Conservation (phyloP, 2,113 vertebrate species). For the Mesitornis unicolor region DNA sequence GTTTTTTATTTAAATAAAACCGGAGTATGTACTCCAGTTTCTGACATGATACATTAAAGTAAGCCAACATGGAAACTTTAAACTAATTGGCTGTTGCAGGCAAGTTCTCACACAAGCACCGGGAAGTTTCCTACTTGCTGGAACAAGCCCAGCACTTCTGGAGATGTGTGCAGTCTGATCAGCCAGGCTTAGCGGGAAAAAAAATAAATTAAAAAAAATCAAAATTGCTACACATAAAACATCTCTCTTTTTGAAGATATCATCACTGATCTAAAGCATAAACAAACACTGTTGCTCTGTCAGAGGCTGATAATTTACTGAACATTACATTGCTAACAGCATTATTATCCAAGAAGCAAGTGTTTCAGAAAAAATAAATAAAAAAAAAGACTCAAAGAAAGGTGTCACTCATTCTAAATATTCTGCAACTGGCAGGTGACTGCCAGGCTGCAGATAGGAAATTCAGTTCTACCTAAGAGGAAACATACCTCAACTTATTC, state of each 20-base stretch:
- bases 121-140: neutral
- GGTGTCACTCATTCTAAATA: neutral
- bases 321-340: neutral
- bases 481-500: constrained; percentile 17
- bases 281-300: neutral
- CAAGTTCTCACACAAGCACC: neutral
- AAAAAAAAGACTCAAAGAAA: neutral
- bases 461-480: constrained; percentile 11
- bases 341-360: neutral
- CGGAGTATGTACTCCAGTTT: neutral
- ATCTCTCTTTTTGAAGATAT: neutral
- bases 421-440: neutral
- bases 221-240: neutral
- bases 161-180: neutral
- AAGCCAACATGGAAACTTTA: neutral
- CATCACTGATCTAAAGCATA: neutral
- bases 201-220: neutral
- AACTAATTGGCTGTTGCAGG: neutral
- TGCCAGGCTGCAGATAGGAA: constrained; percentile 8
- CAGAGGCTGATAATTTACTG: neutral
- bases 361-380: neutral
- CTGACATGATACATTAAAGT: neutral
- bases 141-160: neutral
- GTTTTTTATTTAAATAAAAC: neutral
- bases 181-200: neutral